Percentiles rank a stretch among this genome's conserved stretches.
phyloP scores from a whole-genome alignment of 2,113 vertebrate species.

The Gulo gulo region DNA sequence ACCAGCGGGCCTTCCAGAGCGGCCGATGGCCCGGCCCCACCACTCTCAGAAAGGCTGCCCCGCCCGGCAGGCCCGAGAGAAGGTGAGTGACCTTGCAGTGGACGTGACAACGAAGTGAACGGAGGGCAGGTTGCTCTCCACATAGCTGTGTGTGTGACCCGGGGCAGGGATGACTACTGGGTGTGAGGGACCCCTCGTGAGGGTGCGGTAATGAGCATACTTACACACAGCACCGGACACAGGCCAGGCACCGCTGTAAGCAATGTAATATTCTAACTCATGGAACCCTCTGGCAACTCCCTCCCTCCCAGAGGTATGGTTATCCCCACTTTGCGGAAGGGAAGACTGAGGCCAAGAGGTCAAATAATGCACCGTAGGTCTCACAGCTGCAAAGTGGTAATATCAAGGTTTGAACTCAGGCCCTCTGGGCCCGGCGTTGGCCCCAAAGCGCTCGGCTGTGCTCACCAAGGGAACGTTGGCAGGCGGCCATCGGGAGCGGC shows the following conservation, averaged over 20 bases:
- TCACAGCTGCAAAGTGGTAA: background rate
- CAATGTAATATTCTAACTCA: background rate
- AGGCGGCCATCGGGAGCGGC: background rate
- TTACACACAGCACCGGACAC: background rate
- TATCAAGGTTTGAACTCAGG: background rate
- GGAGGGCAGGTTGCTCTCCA: background rate
- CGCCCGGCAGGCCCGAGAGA: background rate
- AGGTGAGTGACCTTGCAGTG: background rate
- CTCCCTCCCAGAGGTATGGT: no score
- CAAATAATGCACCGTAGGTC: background rate
- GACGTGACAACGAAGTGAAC: background rate
- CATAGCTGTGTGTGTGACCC: background rate
- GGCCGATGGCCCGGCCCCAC: background rate
- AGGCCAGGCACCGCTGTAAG: background rate
- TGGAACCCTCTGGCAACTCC: no score
- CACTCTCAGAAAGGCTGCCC: no score
- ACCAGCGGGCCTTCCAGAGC: background rate
- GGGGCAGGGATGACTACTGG: background rate
- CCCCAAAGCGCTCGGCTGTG: background rate
- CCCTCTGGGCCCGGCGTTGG: rapidly evolving
- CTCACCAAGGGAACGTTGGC: no score
- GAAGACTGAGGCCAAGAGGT: background rate
- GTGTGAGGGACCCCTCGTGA: background rate
- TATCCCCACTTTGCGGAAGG: background rate
- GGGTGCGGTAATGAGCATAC: rapidly evolving